Evolutionary conservation across 2,113 vertebrate species (phyloP).

Genomic region (Crotophaga sulcirostris): DNA sequence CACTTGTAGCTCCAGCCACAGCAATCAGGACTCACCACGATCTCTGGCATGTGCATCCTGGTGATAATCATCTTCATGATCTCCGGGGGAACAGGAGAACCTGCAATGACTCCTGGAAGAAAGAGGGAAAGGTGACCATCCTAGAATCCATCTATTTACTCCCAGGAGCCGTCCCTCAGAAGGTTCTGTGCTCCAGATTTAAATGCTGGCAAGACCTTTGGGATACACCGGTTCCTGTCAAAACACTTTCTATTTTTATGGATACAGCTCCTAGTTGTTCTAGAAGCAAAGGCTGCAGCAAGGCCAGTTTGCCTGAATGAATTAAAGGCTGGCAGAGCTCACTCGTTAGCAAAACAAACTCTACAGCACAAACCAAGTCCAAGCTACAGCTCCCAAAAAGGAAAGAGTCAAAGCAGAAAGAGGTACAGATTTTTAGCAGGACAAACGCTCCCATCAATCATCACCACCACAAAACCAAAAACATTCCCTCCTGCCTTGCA

Average conservation of each 20-base stretch:
- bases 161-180: not conserved
- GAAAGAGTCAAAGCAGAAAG: not conserved
- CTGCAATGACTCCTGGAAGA: conserved; percentile 82
- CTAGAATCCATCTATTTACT: not conserved
- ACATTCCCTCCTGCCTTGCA: not conserved
- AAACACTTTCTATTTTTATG: not conserved
- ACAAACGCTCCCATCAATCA: not conserved
- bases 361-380: not conserved
- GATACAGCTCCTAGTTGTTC: not conserved
- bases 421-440: not conserved
- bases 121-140: not conserved
- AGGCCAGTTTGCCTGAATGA: not conserved
- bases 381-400: not conserved
- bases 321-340: not conserved
- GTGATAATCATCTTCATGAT: conserved; percentile 74
- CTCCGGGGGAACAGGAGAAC: conserved; percentile 85
- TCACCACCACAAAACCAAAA: not conserved
- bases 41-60: conserved; percentile 75
- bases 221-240: not conserved
- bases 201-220: not conserved
- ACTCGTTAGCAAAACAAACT: not conserved
- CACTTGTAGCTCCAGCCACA: not conserved
- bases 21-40: conserved; percentile 80
- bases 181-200: not conserved
- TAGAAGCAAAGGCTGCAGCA: not conserved